A percentile compares a stretch with the other conserved stretches of the same genome.
phyloP scores from a whole-genome alignment of 2,113 vertebrate genomes.

The Saimiri boliviensis region DNA sequence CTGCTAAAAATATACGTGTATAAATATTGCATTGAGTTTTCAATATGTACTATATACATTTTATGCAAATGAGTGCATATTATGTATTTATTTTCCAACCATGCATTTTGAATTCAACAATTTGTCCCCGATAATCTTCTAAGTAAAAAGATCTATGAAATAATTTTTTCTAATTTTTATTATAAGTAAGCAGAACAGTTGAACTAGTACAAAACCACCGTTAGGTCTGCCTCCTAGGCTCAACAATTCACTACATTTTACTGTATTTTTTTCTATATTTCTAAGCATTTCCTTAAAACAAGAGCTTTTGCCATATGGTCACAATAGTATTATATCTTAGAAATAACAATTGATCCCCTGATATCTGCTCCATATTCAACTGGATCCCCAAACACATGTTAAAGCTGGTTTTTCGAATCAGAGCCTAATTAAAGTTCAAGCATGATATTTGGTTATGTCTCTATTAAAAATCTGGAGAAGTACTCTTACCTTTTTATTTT shows the following conservation, averaged over 20 bases:
- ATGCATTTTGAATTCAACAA: not conserved
- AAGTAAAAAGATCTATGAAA: not conserved
- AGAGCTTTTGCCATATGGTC: not conserved
- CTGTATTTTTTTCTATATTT: slow-evolving; percentile 21
- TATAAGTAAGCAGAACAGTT: not conserved
- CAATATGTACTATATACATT: not conserved
- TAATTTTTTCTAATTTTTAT: not conserved
- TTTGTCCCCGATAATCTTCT: not conserved
- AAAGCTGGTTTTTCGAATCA: not conserved
- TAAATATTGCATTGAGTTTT: not conserved
- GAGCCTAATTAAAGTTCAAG: not conserved
- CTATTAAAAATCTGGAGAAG: not conserved
- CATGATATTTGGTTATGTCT: not conserved
- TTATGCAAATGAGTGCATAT: not conserved
- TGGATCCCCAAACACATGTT: not conserved
- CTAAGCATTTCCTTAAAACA: not conserved
- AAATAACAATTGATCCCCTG: not conserved
- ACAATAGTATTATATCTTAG: not conserved
- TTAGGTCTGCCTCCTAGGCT: not conserved
- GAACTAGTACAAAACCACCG: not conserved
- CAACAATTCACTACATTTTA: not conserved
- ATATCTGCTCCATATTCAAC: not conserved
- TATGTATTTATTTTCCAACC: not conserved
- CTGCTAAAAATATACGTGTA: not conserved
- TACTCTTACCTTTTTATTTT: not conserved